Percentiles rank a stretch among this genome's conserved stretches.
Conservation (phyloP, 2,888 invertebrate species). For the Ditylenchus weischeri region DNA sequence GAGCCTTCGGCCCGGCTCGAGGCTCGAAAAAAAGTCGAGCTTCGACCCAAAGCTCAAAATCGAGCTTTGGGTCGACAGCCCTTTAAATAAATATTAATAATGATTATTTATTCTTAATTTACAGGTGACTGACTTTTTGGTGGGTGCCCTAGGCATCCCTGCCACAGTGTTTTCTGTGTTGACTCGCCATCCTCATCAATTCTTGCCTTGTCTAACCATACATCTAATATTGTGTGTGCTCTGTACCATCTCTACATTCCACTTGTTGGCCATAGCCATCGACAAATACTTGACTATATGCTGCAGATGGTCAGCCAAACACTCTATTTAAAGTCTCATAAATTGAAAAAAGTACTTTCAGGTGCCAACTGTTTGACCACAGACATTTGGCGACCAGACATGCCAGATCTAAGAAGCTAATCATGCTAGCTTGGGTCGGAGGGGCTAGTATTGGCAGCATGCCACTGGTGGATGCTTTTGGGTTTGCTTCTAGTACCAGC, state of each 20-base stretch:
- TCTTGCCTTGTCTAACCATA: conserved; percentile 50
- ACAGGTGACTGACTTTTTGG: conserved; percentile 55
- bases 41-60: too few species aligned
- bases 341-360: too few species aligned
- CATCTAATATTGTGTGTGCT: conserved; percentile 55
- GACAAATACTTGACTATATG: conserved; percentile 57
- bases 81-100: too few species aligned
- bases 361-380: conserved; percentile 37
- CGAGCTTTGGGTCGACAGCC: too few species aligned
- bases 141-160: conserved; percentile 53
- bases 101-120: too few species aligned
- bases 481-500: conserved; percentile 40
- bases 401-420: conserved; percentile 43
- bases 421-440: conserved; percentile 48
- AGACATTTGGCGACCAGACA: conserved; percentile 34
- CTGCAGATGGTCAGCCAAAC: conserved; percentile 34
- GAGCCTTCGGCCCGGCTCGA: too few species aligned
- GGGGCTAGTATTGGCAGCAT: conserved; percentile 50
- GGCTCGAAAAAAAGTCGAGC: too few species aligned
- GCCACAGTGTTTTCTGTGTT: conserved; percentile 43
- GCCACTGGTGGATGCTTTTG: conserved; percentile 55
- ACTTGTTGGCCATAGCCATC: conserved; percentile 56
- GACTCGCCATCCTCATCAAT: conserved; percentile 43
- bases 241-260: conserved; percentile 57
- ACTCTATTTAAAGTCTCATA: not conserved